These are phyloP conservation scores for Tetragnatha montana DNA, from an alignment of 2,888 invertebrate species.

Conservation along the genomic window DNA sequence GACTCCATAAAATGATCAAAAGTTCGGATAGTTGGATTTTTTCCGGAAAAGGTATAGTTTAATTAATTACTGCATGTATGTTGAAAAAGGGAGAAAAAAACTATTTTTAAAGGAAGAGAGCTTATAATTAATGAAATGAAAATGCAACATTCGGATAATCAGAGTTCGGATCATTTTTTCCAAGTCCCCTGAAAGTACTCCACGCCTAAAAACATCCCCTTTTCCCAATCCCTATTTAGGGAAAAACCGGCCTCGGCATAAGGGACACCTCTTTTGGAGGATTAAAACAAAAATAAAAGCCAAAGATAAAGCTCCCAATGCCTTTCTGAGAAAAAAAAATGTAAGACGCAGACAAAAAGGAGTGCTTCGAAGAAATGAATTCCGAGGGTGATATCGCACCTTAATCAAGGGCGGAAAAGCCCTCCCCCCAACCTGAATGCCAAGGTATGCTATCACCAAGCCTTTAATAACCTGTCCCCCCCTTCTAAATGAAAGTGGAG, in stretches of 20 bases:
- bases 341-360: constrained; percentile 27
- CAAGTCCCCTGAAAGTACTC: too few species aligned
- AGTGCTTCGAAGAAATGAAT: constrained; percentile 5
- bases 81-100: too few species aligned
- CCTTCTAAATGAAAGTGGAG: constrained; percentile 40
- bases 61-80: too few species aligned
- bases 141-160: too few species aligned
- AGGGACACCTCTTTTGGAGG: background rate
- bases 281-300: constrained; percentile 56
- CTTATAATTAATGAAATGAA: too few species aligned
- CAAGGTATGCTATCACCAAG: constrained; percentile 43
- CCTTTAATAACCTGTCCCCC: constrained; percentile 44
- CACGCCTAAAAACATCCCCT: background rate
- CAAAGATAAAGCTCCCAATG: constrained; percentile 35
- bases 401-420: constrained; percentile 31
- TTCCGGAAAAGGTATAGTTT: too few species aligned
- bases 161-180: too few species aligned
- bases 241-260: background rate
- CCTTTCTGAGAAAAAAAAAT: constrained; percentile 23
- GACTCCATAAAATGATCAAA: too few species aligned
- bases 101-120: too few species aligned
- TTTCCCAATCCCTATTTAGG: constrained; percentile 3
- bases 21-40: too few species aligned
- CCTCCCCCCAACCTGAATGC: constrained; percentile 24
- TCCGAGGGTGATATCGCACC: constrained; percentile 19